phyloP scores from a whole-genome alignment of 2,797 vertebrate species.

The Protosalanx chinensis region DNA sequence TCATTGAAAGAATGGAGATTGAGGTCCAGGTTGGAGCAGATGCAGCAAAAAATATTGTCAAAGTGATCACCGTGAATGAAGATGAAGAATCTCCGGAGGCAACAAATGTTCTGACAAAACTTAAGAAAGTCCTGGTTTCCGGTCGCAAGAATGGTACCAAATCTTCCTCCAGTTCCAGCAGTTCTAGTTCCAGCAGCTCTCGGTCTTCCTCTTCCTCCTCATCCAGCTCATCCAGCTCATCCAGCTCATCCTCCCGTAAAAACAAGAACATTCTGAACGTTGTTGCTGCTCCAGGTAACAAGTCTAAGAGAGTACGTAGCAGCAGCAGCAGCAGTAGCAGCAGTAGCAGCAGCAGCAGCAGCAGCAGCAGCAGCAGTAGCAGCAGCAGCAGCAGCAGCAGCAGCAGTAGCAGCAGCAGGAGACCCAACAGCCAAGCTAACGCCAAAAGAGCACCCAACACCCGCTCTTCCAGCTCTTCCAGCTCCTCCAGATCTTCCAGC shows the following conservation, averaged over 20 bases:
- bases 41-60: slow-evolving; percentile 72
- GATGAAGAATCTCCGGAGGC: slow-evolving; percentile 41
- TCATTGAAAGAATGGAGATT: slow-evolving; percentile 73
- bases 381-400: no score
- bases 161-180: slow-evolving; percentile 55
- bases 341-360: neutral
- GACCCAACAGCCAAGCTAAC: no score
- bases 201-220: slow-evolving; percentile 15
- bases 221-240: neutral
- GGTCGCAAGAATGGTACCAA: slow-evolving; percentile 39
- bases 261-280: neutral
- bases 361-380: no score
- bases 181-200: slow-evolving; percentile 53
- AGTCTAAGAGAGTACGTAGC: slow-evolving; percentile 1
- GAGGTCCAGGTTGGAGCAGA: slow-evolving; percentile 74
- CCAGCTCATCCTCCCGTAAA: slow-evolving; percentile 30
- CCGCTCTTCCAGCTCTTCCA: neutral
- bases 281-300: slow-evolving; percentile 20
- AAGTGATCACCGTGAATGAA: slow-evolving; percentile 53
- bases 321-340: slow-evolving; percentile 1
- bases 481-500: neutral
- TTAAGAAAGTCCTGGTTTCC: slow-evolving; percentile 70
- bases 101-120: slow-evolving; percentile 63
- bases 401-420: no score
- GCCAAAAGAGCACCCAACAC: slow-evolving; percentile 3